Evolutionary conservation across 2,113 vertebrate species (phyloP), one percentile per base, ranked within the genome.

Genomic region (Sinosuthora webbiana): DNA sequence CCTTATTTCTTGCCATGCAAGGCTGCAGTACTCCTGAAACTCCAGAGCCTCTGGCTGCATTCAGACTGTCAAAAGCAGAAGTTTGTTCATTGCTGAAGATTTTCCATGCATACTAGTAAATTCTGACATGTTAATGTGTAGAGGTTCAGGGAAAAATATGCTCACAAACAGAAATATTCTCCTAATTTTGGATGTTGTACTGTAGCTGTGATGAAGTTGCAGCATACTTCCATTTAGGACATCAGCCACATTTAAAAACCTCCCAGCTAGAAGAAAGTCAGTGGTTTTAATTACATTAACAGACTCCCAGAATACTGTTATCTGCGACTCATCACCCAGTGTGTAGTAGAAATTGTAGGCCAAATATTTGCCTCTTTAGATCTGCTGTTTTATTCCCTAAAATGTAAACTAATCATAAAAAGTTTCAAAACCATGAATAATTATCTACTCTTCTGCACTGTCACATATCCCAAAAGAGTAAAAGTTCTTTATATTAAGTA

Each of bases 271-370:
- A 82, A 84, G 80, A 68, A 77, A 85, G 62, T 76, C 62, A 45
- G 49, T 49, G 25, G 22, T 65, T 93, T 94, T 89, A 96, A 91
- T 82, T 73, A 69, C 45, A 76, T 76, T 71, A 87, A 39, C 15
- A 91, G 62, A 24, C 57, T 91, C 49, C 2, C 33, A 87, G 55
- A 92, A 64, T 60, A 87, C 57, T 87, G 31, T 76, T 84, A 68
- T 82, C 50, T 82, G 41, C 1, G 9, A 68, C 11, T 56, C 53
- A 76, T 82, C 79, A 89, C 2, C 1, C 23, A 47, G 25, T 49
- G 45, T 0, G 3, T 56, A 39, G 49, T 21, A 71, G 57, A 93
- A 91, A 76, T 22, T 30, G 28, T 76, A 79, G 74, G 84, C 93
- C 81, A 93, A 78, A 87, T 5, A 82, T 82, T 87, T 83, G 56